Evolutionary conservation across 2,797 vertebrate species (phyloP).

Genomic region (Anisognathus igniventris): DNA sequence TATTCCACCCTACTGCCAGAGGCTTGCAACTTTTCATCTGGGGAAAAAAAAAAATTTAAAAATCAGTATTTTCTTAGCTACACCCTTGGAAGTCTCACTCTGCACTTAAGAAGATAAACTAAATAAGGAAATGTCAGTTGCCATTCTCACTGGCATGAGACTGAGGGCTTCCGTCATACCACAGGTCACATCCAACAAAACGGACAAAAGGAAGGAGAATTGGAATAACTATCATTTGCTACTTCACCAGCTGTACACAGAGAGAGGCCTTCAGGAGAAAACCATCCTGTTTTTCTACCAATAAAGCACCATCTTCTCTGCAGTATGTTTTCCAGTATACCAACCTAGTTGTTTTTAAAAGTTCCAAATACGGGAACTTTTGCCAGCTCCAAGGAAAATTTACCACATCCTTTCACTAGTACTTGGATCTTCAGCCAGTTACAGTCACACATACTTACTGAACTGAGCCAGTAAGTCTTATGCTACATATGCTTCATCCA

Average conservation of each 20-base stretch:
- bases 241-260: neutral
- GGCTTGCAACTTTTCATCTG: slow-evolving; percentile 34
- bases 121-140: neutral
- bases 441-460: neutral
- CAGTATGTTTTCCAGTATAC: neutral
- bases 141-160: neutral
- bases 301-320: neutral
- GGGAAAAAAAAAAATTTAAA: neutral
- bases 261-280: neutral
- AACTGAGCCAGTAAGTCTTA: neutral
- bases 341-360: neutral
- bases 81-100: neutral
- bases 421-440: slow-evolving; percentile 2
- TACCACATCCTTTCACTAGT: slow-evolving; percentile 27
- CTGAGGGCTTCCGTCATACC: neutral
- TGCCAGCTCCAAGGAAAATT: slow-evolving; percentile 25
- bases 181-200: neutral
- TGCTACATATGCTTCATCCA: neutral
- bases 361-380: neutral
- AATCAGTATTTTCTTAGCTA: slow-evolving; percentile 21
- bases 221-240: neutral
- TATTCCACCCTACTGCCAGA: slow-evolving; percentile 33
- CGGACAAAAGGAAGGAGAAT: accelerated
- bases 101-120: neutral
- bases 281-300: neutral